Conservation (phyloP, 2,113 vertebrate species). For the Pionites leucogaster region DNA sequence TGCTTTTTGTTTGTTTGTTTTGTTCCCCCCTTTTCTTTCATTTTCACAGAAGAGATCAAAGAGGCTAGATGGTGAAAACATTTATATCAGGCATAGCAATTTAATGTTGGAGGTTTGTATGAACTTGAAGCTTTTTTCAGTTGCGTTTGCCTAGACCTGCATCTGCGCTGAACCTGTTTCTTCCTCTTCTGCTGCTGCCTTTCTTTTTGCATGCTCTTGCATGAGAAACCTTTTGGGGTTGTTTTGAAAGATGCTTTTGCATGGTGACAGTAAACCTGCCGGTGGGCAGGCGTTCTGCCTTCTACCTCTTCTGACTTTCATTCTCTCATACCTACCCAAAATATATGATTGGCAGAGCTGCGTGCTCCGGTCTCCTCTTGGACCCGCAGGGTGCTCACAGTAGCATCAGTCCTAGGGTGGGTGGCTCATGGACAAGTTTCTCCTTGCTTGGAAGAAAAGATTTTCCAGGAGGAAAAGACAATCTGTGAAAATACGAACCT, state of each 20-base stretch:
- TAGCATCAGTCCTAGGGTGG: fast-evolving
- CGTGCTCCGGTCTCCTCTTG: neutral
- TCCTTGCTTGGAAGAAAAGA: neutral
- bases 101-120: conserved; percentile 99
- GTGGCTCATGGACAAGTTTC: neutral
- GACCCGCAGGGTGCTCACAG: neutral
- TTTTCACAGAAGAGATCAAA: conserved; percentile 98
- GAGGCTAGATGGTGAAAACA: conserved; percentile 99
- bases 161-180: conserved; percentile 53
- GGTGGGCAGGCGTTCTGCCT: conserved; percentile 51
- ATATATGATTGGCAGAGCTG: conserved; percentile 79
- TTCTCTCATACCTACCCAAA: conserved; percentile 62
- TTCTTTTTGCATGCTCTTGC: conserved; percentile 78
- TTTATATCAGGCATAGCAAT: conserved; percentile 99
- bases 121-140: conserved; percentile 79
- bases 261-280: conserved; percentile 65
- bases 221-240: conserved; percentile 44
- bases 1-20: conserved; percentile 74
- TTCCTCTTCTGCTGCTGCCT: conserved; percentile 64
- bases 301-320: conserved; percentile 71
- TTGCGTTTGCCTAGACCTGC: conserved; percentile 73
- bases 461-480: neutral
- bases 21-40: conserved; percentile 77
- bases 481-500: neutral
- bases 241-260: conserved; percentile 60